A percentile compares a stretch with the other conserved stretches of the same genome.
Conservation (phyloP, 2,797 vertebrate species). For the Streptopelia turtur region DNA sequence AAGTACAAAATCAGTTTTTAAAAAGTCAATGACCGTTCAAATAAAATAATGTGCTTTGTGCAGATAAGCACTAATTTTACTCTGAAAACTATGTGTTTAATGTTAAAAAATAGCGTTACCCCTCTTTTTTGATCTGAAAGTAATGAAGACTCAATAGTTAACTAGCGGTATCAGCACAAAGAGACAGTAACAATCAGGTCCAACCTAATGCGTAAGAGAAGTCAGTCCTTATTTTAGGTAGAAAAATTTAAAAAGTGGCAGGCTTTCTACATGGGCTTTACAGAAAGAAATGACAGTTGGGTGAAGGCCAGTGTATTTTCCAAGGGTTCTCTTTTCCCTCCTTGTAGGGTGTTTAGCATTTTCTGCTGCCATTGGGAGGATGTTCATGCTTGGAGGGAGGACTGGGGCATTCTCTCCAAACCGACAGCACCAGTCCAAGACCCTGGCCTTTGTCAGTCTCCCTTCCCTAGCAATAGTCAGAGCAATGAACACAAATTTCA, state of each 20-base stretch:
- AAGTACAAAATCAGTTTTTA: neutral
- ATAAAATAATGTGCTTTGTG: neutral
- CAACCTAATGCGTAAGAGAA: neutral
- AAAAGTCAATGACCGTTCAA: neutral
- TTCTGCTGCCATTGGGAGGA: neutral
- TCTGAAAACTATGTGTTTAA: neutral
- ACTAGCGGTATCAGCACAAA: neutral
- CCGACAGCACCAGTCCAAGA: neutral
- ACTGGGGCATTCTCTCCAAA: neutral
- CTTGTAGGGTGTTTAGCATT: neutral
- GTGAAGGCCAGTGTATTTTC: neutral
- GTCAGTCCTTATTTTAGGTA: neutral
- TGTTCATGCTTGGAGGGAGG: neutral
- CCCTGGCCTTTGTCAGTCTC: neutral
- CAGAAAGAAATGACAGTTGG: neutral
- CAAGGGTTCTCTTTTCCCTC: neutral
- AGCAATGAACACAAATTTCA: neutral
- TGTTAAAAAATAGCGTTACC: accelerated
- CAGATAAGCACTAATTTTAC: neutral
- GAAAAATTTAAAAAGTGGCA: neutral
- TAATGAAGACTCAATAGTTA: neutral
- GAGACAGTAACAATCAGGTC: neutral
- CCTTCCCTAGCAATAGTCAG: neutral
- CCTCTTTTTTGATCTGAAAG: neutral
- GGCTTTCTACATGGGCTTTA: neutral